Base-by-base conservation (phyloP, 1,140 invertebrate genomes). In the Zaprionus camerounensis region DNA sequence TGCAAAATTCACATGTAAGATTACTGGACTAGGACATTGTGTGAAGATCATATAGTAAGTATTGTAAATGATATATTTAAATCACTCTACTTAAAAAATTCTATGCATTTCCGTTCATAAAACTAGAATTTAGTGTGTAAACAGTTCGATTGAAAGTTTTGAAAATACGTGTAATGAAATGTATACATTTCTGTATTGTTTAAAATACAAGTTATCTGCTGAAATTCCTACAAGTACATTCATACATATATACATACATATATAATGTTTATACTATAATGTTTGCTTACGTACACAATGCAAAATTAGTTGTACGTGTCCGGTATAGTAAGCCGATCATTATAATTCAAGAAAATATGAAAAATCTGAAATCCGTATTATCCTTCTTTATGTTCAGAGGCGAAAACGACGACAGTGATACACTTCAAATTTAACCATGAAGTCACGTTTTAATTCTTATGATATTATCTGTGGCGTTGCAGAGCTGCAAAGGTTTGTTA, bases 381-480 rank as follows among this genome's bases (percentile, higher is more conserved):
- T 49, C 28, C 1, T 63, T 17, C 3, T 28, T 75, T 34, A 34
- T 49, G 61, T 66, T 55, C 41, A 78, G 62, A 78, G 62, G 36
- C 59, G 26, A 70, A 75, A 53, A 34, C 38, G 17, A 26, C 31
- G 31, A 57, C 59, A 59, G 61, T 53, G 66, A 57, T 31, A 58
- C 12, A 2, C 20, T 46, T 22, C 9, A 20, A 65, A 51, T n/a
- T 56, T 2, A 75, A 95, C 93, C 88, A 98, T 99, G 98, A 99
- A 99, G 94, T 96, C 95, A 12, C 94, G 97, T 92, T 99, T 98
- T 93, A 97, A 97, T 91, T 98, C 97, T 0, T 96, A 96, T 86
- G 98, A 99, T 94, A 96, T 99, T 66, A 95, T 97, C 71, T 98
- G 97, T 87, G 95, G 95, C 77, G 93, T 98, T 20, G 95, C 95